These are phyloP conservation scores for Diarsia dahlii DNA, from an alignment of 2,888 invertebrate species.

Conservation along the genomic window DNA sequence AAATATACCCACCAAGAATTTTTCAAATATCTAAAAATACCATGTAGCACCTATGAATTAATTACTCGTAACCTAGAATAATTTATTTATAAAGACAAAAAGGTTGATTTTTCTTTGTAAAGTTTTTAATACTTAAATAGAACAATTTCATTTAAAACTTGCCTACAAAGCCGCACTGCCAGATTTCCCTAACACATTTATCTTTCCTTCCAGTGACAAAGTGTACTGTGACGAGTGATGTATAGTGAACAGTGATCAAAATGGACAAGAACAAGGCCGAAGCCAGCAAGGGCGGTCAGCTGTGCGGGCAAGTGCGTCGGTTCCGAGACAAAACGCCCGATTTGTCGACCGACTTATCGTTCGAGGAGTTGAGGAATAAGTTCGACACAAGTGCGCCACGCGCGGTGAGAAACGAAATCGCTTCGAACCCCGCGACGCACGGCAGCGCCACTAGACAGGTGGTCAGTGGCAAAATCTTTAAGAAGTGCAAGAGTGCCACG, in stretches of 20 bases:
- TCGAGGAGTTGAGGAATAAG: constrained; percentile 86
- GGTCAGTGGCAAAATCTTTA: constrained; percentile 92
- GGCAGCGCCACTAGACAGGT: constrained; percentile 88
- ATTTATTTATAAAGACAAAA: background rate
- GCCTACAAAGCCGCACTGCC: background rate
- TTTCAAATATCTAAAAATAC: background rate
- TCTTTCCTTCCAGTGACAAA: constrained; percentile 67
- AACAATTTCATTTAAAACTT: background rate
- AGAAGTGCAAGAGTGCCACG: constrained; percentile 96
- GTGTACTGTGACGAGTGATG: constrained; percentile 73
- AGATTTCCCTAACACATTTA: constrained; percentile 29
- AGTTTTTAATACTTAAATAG: background rate
- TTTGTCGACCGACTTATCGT: constrained; percentile 81
- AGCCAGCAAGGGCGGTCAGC: constrained; percentile 73
- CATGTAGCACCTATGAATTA: constrained; percentile 39
- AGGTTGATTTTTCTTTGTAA: background rate
- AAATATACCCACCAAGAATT: background rate
- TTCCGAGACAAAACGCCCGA: constrained; percentile 80
- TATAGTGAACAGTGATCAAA: constrained; percentile 69
- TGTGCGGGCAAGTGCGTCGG: constrained; percentile 84
- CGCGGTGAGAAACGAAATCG: constrained; percentile 81
- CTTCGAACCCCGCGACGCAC: constrained; percentile 87
- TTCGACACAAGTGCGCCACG: constrained; percentile 85
- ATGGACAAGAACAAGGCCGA: constrained; percentile 80
- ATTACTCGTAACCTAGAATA: background rate